Conservation (phyloP, 2,113 vertebrate species). For the Lepisosteus osseus region DNA sequence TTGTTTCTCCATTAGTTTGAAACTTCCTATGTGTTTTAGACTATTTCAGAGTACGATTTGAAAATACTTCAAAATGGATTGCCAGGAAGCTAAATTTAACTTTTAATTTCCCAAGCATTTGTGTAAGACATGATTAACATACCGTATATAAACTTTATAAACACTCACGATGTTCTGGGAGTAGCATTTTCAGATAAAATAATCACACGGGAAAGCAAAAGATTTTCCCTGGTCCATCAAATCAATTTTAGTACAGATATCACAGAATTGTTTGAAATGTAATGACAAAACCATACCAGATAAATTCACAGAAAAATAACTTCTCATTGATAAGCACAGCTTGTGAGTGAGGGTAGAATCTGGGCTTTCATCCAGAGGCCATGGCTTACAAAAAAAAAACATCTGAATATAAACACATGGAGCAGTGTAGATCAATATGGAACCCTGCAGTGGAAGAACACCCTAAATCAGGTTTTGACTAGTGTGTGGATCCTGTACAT, state of each 20-base stretch:
- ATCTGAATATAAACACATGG: too few relatives aligned
- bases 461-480: too few relatives aligned
- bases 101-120: neutral
- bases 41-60: too few relatives aligned
- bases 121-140: neutral
- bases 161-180: constrained; percentile 4
- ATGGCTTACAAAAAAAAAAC: neutral
- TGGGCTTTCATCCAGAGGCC: neutral
- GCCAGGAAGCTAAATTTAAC: too few relatives aligned
- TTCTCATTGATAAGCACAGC: neutral
- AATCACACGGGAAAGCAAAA: constrained; percentile 27
- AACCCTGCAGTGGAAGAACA: too few relatives aligned
- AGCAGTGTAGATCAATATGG: too few relatives aligned
- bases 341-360: neutral
- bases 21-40: neutral
- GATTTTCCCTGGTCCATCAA: neutral
- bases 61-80: too few relatives aligned
- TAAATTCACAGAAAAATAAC: neutral
- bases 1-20: neutral
- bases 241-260: constrained; percentile 2
- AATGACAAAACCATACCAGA: constrained; percentile 19
- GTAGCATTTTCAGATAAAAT: neutral
- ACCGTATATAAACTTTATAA: neutral
- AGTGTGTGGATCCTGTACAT: too few relatives aligned
- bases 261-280: constrained; percentile 7